phyloP scores from a whole-genome alignment of 1,140 invertebrate species.

The Akabosia matsudoensis region DNA sequence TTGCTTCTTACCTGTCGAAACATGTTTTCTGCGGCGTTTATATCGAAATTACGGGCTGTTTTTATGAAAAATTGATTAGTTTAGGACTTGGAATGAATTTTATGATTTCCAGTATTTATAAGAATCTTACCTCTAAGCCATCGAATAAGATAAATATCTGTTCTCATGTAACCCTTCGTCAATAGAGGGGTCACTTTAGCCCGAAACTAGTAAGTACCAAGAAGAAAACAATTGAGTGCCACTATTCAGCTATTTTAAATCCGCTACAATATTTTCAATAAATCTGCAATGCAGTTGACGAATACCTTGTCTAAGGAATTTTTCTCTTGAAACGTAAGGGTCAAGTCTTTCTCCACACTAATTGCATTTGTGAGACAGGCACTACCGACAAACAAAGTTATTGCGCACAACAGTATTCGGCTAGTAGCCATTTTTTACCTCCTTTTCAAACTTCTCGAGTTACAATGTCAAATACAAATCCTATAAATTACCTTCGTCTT shows the following conservation, averaged over 20 bases:
- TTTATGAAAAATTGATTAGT: too few relatives aligned
- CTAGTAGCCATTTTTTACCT: too few relatives aligned
- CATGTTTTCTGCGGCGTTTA: slow-evolving; percentile 9
- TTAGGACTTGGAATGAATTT: too few relatives aligned
- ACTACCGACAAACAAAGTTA: not conserved
- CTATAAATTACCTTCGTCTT: too few relatives aligned
- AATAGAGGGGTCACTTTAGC: not conserved
- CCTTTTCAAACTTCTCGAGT: too few relatives aligned
- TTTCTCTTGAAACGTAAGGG: not conserved
- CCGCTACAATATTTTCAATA: too few relatives aligned
- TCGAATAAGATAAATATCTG: slow-evolving; percentile 11
- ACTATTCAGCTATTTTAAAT: too few relatives aligned
- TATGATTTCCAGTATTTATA: not conserved
- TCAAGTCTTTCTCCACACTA: slow-evolving; percentile 16
- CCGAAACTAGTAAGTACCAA: not conserved
- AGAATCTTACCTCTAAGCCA: not conserved
- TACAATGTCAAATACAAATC: too few relatives aligned
- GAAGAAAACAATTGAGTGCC: not conserved
- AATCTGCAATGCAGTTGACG: not conserved
- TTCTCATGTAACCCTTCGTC: not conserved
- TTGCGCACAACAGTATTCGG: too few relatives aligned
- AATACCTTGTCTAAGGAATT: not conserved
- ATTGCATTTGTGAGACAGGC: not conserved
- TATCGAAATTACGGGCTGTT: not conserved
- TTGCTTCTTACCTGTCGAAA: not conserved